Evolutionary conservation across 2,888 invertebrate species (phyloP), one percentile per base, ranked within the genome.

Genomic region (Pardosa pseudoannulata): DNA sequence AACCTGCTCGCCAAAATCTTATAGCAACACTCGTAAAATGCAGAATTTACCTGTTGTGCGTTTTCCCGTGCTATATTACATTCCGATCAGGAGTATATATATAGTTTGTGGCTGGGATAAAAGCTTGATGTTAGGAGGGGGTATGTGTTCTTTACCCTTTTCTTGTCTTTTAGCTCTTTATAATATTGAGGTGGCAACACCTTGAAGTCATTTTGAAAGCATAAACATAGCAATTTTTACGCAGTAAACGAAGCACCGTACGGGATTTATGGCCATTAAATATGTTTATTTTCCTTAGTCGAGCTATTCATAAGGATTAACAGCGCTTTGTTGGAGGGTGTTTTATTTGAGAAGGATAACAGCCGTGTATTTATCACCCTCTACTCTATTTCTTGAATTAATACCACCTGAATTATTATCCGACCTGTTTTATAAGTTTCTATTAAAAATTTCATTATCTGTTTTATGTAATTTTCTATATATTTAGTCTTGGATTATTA

Each of bases 1-100:
- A 9, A 50, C 27, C 67, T 72, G 19, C 67, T 85, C 83, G 72
- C 50, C 73, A 76, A 85, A 78, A 85, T 79, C 83, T 78, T 78
- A 85, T 85, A 85, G 73, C 65, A 39, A 31, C 71, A 65, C 46
- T 85, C 83, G 83, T 85, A 85, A 85, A 85, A 73, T 85, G 73
- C 75, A 65, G 46, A 72, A 56, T 62, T 73, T 73, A 85, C 83
- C 78, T 83, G 82, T 76, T 41, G 76, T 71, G 56, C 39, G 27
- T 28, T 75, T 29, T 56, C 13, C 27, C 9, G 16, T 71, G 70
- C 64, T 64, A 76, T 72, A 76, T 46, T 78, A 36, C 29, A 39
- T 79, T 78, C 72, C 56, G 64, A 73, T 72, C 72, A 31, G 56
- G 71, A 78, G 64, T 36, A n/a, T n/a, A n/a, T n/a, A n/a, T n/a